Evolutionary conservation across 2,113 vertebrate genomes (phyloP).

Genomic region (Edolisoma coerulescens): DNA sequence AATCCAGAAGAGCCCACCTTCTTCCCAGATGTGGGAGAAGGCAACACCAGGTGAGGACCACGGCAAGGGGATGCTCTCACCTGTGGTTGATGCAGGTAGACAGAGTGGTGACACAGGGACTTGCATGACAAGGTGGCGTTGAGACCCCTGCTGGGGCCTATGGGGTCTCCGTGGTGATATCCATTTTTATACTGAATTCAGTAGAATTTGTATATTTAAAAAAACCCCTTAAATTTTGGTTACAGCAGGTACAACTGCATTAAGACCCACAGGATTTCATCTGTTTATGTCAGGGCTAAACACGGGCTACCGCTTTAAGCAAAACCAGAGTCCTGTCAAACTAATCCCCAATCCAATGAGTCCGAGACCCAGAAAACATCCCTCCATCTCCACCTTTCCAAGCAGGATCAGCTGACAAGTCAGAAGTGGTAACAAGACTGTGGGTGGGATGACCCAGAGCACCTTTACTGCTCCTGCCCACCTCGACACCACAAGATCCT

Average conservation of each 20-base stretch:
- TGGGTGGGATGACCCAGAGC: background rate
- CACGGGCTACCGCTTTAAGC: background rate
- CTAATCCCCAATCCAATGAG: background rate
- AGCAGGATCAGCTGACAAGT: background rate
- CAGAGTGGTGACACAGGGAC: background rate
- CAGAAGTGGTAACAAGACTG: background rate
- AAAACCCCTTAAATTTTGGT: background rate
- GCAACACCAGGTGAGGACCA: background rate
- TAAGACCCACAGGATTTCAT: background rate
- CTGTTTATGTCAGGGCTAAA: background rate
- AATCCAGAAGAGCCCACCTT: background rate
- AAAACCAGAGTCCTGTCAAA: background rate
- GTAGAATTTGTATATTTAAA: background rate
- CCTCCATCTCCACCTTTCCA: background rate
- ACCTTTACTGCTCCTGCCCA: background rate
- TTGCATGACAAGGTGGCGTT: background rate
- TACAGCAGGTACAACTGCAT: background rate
- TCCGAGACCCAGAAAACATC: background rate
- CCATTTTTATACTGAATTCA: background rate
- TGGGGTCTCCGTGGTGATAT: background rate
- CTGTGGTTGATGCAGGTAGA: fast-evolving
- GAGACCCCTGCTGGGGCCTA: fast-evolving
- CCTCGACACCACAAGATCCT: background rate
- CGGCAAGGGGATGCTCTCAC: fast-evolving
- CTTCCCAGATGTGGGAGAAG: background rate